These are phyloP conservation scores for Corythornis madagascariensis DNA, from an alignment of 2,113 vertebrate species.

Conservation along the genomic window DNA sequence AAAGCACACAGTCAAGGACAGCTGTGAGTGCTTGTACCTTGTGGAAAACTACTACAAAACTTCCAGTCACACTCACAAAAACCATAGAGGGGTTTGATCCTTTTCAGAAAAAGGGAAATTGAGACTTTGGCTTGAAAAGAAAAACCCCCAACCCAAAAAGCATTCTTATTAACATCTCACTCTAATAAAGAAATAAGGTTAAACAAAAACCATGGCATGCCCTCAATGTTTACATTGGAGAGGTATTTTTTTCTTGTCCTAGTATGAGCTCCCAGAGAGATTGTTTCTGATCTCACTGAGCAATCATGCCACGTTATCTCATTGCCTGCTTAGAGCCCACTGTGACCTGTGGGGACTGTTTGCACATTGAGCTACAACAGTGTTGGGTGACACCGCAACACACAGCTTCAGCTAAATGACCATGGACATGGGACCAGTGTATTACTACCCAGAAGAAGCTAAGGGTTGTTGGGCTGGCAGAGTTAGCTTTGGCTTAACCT, in stretches of 20 bases:
- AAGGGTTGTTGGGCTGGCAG: not conserved
- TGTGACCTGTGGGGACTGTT: not conserved
- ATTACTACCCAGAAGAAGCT: not conserved
- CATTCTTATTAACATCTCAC: not conserved
- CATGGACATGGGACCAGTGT: not conserved
- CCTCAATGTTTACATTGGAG: not conserved
- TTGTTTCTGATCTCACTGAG: not conserved
- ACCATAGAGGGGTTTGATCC: not conserved
- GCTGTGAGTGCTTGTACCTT: not conserved
- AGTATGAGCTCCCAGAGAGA: not conserved
- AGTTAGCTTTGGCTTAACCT: not conserved
- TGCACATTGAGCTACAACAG: not conserved
- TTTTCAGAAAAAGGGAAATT: not conserved
- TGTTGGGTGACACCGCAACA: not conserved
- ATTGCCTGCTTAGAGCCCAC: not conserved
- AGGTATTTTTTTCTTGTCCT: not conserved
- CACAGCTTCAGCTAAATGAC: not conserved
- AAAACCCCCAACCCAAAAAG: not conserved
- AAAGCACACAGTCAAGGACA: not conserved
- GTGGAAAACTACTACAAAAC: not conserved
- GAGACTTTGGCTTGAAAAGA: not conserved
- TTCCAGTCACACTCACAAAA: not conserved
- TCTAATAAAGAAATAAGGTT: not conserved
- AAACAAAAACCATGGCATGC: not conserved
- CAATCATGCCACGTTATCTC: fast-evolving